phyloP scores from a whole-genome alignment of 2,797 vertebrate genomes.

The Eurystomus glaucurus region DNA sequence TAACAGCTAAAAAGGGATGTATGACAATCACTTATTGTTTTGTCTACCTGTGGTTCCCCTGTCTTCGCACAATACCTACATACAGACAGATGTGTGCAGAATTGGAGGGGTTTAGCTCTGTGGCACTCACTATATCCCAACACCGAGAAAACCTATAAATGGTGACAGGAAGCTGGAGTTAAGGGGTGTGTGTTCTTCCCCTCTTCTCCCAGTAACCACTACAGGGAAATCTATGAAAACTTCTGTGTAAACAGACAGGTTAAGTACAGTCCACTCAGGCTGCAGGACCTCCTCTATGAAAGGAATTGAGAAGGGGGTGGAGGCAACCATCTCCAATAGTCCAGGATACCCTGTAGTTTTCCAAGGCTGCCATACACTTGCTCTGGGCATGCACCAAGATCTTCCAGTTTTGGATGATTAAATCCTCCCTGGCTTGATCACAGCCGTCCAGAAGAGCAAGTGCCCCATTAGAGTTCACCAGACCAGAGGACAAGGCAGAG shows the following conservation, averaged over 20 bases:
- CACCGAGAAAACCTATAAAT: not conserved
- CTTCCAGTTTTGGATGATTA: not conserved
- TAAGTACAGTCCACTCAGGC: not conserved
- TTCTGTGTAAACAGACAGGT: not conserved
- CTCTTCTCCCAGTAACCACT: not conserved
- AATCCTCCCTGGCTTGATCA: not conserved
- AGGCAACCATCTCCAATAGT: not conserved
- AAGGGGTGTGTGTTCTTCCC: not conserved
- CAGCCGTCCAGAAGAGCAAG: not conserved
- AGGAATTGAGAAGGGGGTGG: not conserved
- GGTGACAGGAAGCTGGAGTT: not conserved
- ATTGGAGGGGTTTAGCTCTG: not conserved
- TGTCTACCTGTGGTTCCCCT: not conserved
- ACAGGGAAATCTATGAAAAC: not conserved
- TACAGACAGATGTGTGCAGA: not conserved
- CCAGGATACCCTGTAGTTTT: not conserved
- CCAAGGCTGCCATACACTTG: not conserved
- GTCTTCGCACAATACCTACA: not conserved
- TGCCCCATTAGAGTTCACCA: not conserved
- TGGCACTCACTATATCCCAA: rapidly evolving
- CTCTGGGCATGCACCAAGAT: not conserved
- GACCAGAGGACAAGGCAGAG: not conserved
- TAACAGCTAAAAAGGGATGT: not conserved
- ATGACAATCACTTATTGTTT: not conserved
- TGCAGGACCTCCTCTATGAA: not conserved